These are phyloP conservation scores for Chiroxiphia lanceolata DNA, from an alignment of 2,797 vertebrate species.

Conservation along the genomic window DNA sequence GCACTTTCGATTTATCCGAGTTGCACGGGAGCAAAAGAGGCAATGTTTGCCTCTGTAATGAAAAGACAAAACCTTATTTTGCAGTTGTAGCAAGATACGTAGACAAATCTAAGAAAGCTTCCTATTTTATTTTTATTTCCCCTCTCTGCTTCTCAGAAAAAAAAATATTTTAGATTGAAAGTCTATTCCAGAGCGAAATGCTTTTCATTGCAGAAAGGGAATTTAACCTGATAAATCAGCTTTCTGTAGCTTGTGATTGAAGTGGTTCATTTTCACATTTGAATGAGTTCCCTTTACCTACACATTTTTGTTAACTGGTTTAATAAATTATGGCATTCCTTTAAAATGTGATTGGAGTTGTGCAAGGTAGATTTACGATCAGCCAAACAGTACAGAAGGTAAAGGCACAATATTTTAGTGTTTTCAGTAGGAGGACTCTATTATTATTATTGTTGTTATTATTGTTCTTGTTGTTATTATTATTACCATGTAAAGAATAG, in stretches of 20 bases:
- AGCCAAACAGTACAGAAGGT: background rate
- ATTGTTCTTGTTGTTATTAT: background rate
- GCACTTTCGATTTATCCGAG: background rate
- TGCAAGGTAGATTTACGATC: background rate
- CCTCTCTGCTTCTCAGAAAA: background rate
- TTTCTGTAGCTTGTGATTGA: background rate
- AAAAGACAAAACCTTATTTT: background rate
- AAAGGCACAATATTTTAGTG: background rate
- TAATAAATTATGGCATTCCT: conserved; percentile 18
- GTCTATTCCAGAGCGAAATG: background rate
- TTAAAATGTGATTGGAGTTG: background rate
- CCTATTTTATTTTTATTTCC: background rate
- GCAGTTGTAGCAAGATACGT: background rate
- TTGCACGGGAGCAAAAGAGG: background rate
- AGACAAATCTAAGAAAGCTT: background rate
- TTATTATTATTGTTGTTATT: background rate
- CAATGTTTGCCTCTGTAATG: background rate
- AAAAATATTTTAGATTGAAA: background rate
- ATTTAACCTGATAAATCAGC: background rate
- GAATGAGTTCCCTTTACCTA: conserved; percentile 4
- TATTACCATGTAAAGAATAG: background rate
- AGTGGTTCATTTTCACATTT: background rate
- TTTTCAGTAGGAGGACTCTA: background rate
- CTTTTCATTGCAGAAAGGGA: background rate
- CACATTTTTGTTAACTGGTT: conserved; percentile 29